Evolutionary conservation across 2,113 vertebrate species (phyloP).

Genomic region (Xiphophorus couchianus): DNA sequence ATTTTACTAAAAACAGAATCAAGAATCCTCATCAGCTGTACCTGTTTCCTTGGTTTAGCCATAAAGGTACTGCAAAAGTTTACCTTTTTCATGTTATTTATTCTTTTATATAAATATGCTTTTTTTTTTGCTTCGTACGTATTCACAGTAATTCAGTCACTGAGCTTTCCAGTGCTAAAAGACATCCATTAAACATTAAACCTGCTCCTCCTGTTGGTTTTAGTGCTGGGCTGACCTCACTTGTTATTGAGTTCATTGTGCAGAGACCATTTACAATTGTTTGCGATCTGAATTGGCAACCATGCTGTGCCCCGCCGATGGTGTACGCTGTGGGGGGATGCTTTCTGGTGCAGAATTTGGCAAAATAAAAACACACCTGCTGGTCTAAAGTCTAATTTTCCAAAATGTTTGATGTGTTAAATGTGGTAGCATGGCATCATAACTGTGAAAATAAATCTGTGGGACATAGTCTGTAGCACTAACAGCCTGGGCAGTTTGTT

Average conservation of each 20-base stretch:
- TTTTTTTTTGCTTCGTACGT: constrained; percentile 10
- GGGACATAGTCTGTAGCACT: neutral
- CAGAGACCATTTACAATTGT: constrained; percentile 43
- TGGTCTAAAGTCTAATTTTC: constrained; percentile 44
- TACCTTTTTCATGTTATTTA: neutral
- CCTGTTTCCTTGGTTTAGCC: neutral
- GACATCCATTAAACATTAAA: constrained; percentile 32
- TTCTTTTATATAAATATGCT: neutral
- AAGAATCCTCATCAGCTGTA: neutral
- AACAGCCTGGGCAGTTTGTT: constrained; percentile 8
- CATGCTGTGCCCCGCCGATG: neutral
- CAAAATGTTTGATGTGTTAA: constrained; percentile 47
- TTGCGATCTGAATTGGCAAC: constrained; percentile 36
- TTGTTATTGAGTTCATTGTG: constrained; percentile 17
- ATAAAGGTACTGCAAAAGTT: neutral
- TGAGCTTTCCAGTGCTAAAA: constrained; percentile 5
- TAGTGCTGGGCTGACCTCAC: constrained; percentile 23
- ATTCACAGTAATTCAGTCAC: constrained; percentile 21
- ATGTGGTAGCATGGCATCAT: constrained; percentile 10
- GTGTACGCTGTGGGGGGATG: neutral
- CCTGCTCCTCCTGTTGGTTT: constrained; percentile 42
- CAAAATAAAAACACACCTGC: constrained; percentile 37
- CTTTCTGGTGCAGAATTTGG: constrained; percentile 29
- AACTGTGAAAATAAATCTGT: constrained; percentile 42
- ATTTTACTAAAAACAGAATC: constrained; percentile 10